Conservation (phyloP, 2,797 vertebrate genomes). For the Momotus momota region DNA sequence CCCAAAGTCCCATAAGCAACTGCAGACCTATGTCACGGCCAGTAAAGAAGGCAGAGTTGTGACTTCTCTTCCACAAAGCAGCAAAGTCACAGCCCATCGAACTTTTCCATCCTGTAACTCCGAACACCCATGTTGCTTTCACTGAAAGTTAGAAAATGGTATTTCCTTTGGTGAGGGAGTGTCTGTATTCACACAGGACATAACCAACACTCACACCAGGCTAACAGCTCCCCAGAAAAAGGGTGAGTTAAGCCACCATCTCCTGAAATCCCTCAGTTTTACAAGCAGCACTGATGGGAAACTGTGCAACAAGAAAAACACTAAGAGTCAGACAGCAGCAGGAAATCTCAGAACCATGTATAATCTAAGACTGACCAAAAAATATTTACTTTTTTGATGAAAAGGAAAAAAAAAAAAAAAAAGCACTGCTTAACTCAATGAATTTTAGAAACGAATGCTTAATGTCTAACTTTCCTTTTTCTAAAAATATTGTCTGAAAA, state of each 20-base stretch:
- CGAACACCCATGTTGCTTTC: slow-evolving; percentile 1
- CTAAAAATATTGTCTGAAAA: not conserved
- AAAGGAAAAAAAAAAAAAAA: not conserved
- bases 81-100: slow-evolving; percentile 52
- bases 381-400: not conserved
- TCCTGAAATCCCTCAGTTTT: not conserved
- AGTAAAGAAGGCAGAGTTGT: slow-evolving; percentile 48
- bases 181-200: not conserved
- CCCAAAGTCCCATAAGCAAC: slow-evolving; percentile 73
- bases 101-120: slow-evolving; percentile 30
- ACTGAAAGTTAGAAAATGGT: not conserved
- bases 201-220: not conserved
- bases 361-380: not conserved
- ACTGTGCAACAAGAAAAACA: not conserved
- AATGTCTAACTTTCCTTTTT: not conserved
- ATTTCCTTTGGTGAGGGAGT: not conserved
- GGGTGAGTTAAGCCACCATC: not conserved
- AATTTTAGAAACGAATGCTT: not conserved
- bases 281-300: not conserved
- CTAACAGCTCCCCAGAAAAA: not conserved
- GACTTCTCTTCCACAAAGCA: slow-evolving; percentile 49
- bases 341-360: not conserved
- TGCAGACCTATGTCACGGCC: slow-evolving; percentile 62
- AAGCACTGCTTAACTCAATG: not conserved
- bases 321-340: not conserved